A percentile compares a stretch with the other conserved stretches of the same genome.
phyloP scores from a whole-genome alignment of 2,113 vertebrate genomes.

The Colistium nudipinnis region DNA sequence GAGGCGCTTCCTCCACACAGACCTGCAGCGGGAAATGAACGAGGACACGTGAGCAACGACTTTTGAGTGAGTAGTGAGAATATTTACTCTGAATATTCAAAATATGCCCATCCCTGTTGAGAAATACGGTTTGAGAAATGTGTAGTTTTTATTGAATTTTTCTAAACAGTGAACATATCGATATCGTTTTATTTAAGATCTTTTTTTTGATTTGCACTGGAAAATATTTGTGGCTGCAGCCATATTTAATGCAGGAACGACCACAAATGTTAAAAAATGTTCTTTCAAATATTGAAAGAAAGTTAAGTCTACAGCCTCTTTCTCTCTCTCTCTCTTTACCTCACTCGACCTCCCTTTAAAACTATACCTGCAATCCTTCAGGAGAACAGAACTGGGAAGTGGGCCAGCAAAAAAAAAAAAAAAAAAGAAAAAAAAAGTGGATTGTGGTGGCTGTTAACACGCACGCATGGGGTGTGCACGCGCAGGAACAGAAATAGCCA shows the following conservation, averaged over 20 bases:
- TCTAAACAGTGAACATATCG: not conserved
- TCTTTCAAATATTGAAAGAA: no score
- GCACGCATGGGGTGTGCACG: not conserved
- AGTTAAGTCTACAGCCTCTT: no score
- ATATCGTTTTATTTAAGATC: no score
- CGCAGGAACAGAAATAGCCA: conserved; percentile 42
- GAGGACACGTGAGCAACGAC: no score
- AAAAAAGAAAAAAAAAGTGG: conserved; percentile 8
- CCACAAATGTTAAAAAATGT: not conserved
- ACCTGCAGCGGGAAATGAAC: conserved; percentile 68
- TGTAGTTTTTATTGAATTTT: no score
- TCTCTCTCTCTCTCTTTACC: not conserved
- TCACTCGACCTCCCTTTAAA: conserved; percentile 14
- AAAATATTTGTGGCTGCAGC: not conserved
- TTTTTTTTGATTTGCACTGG: not conserved
- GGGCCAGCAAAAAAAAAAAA: conserved; percentile 16
- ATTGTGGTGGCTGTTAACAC: not conserved
- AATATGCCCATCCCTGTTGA: no score
- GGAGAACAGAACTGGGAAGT: conserved; percentile 17
- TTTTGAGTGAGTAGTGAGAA: no score
- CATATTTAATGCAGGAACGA: not conserved
- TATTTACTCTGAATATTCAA: not conserved
- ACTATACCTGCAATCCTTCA: conserved; percentile 27
- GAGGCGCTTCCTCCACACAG: conserved; percentile 91
- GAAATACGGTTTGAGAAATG: no score